Evolutionary conservation across 2,113 vertebrate genomes (phyloP).

Genomic region (Salminus brasiliensis): DNA sequence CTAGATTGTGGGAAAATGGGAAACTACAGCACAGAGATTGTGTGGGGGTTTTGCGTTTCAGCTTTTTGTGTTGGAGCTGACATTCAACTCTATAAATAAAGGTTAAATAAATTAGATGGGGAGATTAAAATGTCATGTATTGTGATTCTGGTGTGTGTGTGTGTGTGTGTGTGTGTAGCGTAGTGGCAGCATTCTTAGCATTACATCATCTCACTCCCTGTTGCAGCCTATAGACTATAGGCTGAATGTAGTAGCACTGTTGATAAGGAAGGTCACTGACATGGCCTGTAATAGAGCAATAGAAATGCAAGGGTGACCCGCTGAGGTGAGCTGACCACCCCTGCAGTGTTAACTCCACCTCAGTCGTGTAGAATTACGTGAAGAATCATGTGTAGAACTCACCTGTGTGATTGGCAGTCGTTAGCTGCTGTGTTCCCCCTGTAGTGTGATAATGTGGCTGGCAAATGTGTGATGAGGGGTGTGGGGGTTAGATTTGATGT

Average conservation of each 20-base stretch:
- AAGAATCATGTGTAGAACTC: constrained; percentile 46
- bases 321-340: constrained; percentile 10
- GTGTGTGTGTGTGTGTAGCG: background rate
- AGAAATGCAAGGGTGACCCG: background rate
- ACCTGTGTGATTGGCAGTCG: constrained; percentile 58
- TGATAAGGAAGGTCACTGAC: background rate
- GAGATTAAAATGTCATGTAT: constrained; percentile 35
- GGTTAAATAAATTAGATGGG: constrained; percentile 28
- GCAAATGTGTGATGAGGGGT: constrained; percentile 62
- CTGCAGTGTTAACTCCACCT: constrained; percentile 38
- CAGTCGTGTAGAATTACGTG: constrained; percentile 49
- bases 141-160: too few relatives aligned
- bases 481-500: constrained; percentile 61
- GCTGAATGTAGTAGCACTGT: too few relatives aligned
- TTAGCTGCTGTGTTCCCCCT: constrained; percentile 63
- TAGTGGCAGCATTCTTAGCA: background rate
- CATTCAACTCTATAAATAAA: constrained; percentile 38
- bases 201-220: constrained; percentile 33
- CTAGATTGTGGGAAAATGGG: constrained; percentile 19
- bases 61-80: constrained; percentile 29
- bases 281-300: background rate
- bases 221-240: background rate
- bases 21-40: background rate
- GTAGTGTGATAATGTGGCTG: constrained; percentile 75
- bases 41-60: constrained; percentile 7